Evolutionary conservation across 1,140 invertebrate species (phyloP), one percentile per base, ranked within the genome.

Genomic region (Apocrypta bakeri): DNA sequence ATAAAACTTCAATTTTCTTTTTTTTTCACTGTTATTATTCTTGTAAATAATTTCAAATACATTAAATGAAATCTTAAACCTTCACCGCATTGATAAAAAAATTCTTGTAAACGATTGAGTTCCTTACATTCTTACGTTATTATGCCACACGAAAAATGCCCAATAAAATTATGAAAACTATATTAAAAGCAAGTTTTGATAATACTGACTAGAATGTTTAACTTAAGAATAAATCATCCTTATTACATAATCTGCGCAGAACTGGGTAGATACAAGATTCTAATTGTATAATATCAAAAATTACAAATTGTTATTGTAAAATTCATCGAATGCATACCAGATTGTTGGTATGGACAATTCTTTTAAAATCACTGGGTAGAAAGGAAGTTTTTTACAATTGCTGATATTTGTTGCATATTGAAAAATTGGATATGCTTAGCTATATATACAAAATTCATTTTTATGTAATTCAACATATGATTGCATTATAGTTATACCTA

Each of bases 121-220:
- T 81, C 27, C 33, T 72, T 64, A 66, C 31, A 21, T 80, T 71
- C 29, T 31, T 82, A 69, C 79, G 71, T 69, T 64, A 79, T n/a
- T 74, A 80, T 84, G 40, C 9, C 71, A 25, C 40, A 74, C 25
- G n/a, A 33, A 63, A 68, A 79, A 76, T 81, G 21, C 37, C 25
- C 37, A 76, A 80, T 81, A 80, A 71, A 80, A 17, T 48, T 48
- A 17, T 17, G 21, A 14, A 64, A 64, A 64, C 17, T 71, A 79
- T 37, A 69, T 76, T 66, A 83, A 63, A 29, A 73, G 24, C 21
- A 79, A 63, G 24, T 31, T 83, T 79, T 83, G 40, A 81, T 84
- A 78, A 69, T 85, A 84, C 69, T 84, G 85, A 85, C 85, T 85
- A 85, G 85, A 84, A 77, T 73, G 40, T 42, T 63, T 63, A 40